Evolutionary conservation across 2,888 invertebrate genomes (phyloP).

Genomic region (Antitype chi): DNA sequence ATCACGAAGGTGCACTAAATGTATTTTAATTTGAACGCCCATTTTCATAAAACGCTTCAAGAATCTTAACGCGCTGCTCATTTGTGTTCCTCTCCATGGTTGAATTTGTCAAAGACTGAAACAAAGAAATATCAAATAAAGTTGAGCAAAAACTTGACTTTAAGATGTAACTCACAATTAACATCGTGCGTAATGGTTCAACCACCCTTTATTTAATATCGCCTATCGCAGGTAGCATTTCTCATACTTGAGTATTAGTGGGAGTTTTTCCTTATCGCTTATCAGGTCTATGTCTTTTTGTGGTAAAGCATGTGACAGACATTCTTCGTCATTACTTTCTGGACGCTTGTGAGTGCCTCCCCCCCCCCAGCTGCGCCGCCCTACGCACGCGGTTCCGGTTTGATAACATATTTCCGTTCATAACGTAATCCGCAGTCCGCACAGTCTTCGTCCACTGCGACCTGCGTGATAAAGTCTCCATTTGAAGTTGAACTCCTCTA

Average conservation of each 20-base stretch:
- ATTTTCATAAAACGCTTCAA: too few relatives aligned
- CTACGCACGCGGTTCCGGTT: not conserved
- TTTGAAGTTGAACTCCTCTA: constrained; percentile 40
- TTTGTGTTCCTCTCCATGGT: too few relatives aligned
- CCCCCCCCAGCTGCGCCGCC: constrained; percentile 6
- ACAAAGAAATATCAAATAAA: too few relatives aligned
- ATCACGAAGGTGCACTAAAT: too few relatives aligned
- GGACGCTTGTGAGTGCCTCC: not conserved
- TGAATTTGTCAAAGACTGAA: too few relatives aligned
- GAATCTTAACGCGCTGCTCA: too few relatives aligned
- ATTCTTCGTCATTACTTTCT: not conserved
- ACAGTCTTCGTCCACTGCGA: not conserved
- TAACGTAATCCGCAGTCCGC: constrained; percentile 16
- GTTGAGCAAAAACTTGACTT: too few relatives aligned
- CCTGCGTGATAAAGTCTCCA: constrained; percentile 11
- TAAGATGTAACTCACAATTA: too few relatives aligned
- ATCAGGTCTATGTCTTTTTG: not conserved
- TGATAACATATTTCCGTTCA: constrained; percentile 22
- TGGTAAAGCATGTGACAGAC: not conserved
- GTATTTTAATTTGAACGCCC: too few relatives aligned
- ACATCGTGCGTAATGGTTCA: too few relatives aligned
- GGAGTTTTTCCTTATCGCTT: constrained; percentile 15
- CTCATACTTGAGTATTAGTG: not conserved
- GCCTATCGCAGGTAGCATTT: constrained; percentile 12
- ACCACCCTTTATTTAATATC: constrained; percentile 9